Base-by-base conservation (phyloP, 2,797 vertebrate species). In the Microctenopoma stevenorrisi region DNA sequence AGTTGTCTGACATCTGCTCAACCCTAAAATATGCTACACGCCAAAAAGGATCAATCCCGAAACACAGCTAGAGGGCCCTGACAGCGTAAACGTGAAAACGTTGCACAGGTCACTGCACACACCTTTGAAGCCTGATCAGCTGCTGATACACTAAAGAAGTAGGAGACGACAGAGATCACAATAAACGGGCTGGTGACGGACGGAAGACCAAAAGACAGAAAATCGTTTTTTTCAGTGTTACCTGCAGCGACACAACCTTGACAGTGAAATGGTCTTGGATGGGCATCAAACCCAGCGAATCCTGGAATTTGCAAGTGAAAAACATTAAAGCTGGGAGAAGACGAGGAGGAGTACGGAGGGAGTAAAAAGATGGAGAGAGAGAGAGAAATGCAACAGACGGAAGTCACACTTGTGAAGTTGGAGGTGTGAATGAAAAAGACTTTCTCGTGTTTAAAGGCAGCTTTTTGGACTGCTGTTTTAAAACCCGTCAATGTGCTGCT, bases 351-450 rank as follows among this genome's bases (percentile, higher is more conserved):
- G 67, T 56, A 73, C 57, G 22, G 58, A 46, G 49, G 50, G 56
- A 79, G 69, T 62, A 42, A 67, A 76, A 64, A 74, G 53, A 75
- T 49, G 38, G 40, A 58, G 79, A 78, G 56, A 22, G 22, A 22
- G 22, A 64, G 79, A 81, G 78, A 81, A 79, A 86, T 33, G 83
- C 84, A 93, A 85, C 91, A 93, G 91, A 92, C 87, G 89, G 91
- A 92, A 91, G 89, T 92, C 91, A 86, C 91, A 91, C 89, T 90
- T 89, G 86, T 78, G 88, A 91, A 88, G 85, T 86, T 72, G 67
- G 86, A 93, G 91, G 93, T 93, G 93, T 93, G 92, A 94, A 92
- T 73, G 83, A 90, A 90, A 82, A 88, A 76, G 73, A 89, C 86
- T 85, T 71, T 77, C 89, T 91, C 83, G 79, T 81, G 85, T 86